These are phyloP conservation scores for Piaya cayana DNA, from an alignment of 2,113 vertebrate species.

Conservation along the genomic window DNA sequence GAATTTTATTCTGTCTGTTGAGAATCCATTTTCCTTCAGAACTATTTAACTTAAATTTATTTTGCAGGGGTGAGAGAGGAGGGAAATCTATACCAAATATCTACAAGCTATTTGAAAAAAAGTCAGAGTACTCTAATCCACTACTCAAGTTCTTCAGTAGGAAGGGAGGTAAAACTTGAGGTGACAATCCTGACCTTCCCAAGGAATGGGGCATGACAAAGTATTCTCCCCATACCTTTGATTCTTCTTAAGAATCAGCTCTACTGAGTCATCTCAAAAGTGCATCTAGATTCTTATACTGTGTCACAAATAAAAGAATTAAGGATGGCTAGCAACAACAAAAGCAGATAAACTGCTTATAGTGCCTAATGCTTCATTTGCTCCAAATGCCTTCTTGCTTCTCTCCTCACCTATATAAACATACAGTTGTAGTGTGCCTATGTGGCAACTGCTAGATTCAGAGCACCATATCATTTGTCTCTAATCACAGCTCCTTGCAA, in stretches of 20 bases:
- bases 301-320: neutral
- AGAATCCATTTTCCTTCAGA: neutral
- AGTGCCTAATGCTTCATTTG: neutral
- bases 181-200: neutral
- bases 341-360: neutral
- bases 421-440: rapidly evolving
- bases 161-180: neutral
- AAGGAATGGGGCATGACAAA: neutral
- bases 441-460: neutral
- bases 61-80: rapidly evolving
- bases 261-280: neutral
- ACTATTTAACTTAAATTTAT: neutral
- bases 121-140: neutral
- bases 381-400: neutral
- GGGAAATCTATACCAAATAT: neutral
- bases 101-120: neutral
- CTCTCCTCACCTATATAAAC: neutral
- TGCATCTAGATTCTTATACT: neutral
- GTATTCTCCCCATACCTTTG: neutral
- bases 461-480: neutral
- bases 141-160: neutral
- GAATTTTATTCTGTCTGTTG: neutral
- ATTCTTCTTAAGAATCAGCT: neutral
- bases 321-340: neutral
- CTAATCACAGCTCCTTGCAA: neutral